These are phyloP conservation scores for Harpagifer antarcticus DNA, from an alignment of 2,797 vertebrate genomes.

Conservation along the genomic window DNA sequence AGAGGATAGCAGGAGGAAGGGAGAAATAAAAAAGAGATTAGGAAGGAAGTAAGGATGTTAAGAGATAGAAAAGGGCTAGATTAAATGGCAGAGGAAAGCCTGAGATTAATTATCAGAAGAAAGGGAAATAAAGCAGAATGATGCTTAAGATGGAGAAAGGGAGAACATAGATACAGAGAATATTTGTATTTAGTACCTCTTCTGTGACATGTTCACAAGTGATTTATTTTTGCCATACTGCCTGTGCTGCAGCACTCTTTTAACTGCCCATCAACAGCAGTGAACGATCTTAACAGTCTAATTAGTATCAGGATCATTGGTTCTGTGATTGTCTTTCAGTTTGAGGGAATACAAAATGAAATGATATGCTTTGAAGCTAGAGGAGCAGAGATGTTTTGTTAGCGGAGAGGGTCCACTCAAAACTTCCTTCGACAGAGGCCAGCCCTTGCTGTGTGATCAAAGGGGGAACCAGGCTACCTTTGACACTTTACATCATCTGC, in stretches of 20 bases:
- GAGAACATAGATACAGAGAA: no score
- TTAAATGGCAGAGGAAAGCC: background rate
- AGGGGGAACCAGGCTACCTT: constrained; percentile 9
- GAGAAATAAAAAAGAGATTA: background rate
- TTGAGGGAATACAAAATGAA: constrained; percentile 36
- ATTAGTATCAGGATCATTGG: constrained; percentile 1
- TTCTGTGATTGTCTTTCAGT: constrained; percentile 10
- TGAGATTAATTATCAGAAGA: background rate
- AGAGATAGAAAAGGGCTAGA: no score
- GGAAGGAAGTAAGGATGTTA: background rate
- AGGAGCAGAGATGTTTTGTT: constrained; percentile 40
- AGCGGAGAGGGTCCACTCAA: constrained; percentile 38
- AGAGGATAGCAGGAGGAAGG: background rate
- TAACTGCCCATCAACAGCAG: no score
- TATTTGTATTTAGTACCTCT: no score
- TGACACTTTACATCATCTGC: constrained; percentile 40
- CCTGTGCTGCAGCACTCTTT: no score
- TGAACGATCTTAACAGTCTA: no score
- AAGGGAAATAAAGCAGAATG: background rate
- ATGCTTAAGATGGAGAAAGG: background rate
- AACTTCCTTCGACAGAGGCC: constrained; percentile 33
- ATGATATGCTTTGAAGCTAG: constrained; percentile 21
- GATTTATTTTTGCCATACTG: no score
- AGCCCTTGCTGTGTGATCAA: constrained; percentile 45
- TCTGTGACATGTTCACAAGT: no score